Evolutionary conservation across 2,797 vertebrate genomes (phyloP).

Genomic region (Hydrocynus forskahlii): DNA sequence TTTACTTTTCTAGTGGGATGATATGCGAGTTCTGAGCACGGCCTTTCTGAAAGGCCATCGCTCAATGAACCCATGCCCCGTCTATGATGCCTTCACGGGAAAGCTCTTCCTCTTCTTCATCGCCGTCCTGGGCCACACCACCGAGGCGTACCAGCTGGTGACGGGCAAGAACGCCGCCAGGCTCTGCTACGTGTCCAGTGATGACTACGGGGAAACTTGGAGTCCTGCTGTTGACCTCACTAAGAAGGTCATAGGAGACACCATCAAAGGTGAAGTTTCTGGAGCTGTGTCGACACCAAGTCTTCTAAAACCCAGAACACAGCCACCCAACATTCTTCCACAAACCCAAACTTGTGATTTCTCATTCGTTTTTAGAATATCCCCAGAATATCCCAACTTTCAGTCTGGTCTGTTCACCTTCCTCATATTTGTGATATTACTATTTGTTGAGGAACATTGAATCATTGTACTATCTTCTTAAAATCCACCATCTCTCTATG

Average conservation of each 20-base stretch:
- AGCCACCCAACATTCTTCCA: no score
- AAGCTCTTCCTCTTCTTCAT: conserved; percentile 95
- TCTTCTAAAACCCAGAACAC: no score
- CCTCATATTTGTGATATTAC: no score
- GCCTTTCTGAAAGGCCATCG: conserved; percentile 85
- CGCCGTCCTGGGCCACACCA: conserved; percentile 87
- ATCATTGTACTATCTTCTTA: no score
- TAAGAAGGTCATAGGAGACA: conserved; percentile 81
- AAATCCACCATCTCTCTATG: no score
- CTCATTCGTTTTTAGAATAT: no score
- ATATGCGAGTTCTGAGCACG: conserved; percentile 81
- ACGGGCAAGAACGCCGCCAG: conserved; percentile 89
- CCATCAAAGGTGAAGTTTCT: conserved; percentile 82
- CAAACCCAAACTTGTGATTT: no score
- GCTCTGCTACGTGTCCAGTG: conserved; percentile 88
- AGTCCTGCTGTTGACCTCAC: conserved; percentile 86
- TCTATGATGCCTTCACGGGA: conserved; percentile 88
- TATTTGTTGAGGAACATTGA: no score
- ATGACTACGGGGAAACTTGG: conserved; percentile 87
- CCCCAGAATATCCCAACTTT: no score
- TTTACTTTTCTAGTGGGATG: conserved; percentile 82
- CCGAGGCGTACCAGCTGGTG: conserved; percentile 88
- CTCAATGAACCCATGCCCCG: conserved; percentile 96
- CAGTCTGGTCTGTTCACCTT: no score
- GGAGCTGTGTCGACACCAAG: no score